A percentile compares a stretch with the other conserved stretches of the same genome.
Conservation (phyloP, 1,140 invertebrate species). For the Drosophila miranda region DNA sequence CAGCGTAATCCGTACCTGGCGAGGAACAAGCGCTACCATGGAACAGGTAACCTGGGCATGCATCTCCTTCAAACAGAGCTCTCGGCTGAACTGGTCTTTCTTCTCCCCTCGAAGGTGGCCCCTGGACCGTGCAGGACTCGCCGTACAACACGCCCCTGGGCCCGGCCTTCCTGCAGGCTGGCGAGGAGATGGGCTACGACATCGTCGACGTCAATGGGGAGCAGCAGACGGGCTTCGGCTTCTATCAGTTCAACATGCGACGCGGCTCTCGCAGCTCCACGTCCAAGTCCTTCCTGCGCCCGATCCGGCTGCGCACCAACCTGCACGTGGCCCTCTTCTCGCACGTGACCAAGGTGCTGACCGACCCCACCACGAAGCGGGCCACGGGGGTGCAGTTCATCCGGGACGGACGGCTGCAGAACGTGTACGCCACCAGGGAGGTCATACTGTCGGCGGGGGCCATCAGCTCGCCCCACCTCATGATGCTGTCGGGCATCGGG, state of each 20-base stretch:
- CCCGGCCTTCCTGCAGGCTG: constrained; percentile 92
- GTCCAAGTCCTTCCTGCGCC: constrained; percentile 91
- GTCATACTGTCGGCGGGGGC: constrained; percentile 91
- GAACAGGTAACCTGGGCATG: constrained; percentile 83
- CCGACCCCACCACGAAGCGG: constrained; percentile 87
- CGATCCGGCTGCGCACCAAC: constrained; percentile 88
- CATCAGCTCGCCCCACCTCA: constrained; percentile 89
- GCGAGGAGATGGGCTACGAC: constrained; percentile 94
- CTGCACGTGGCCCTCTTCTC: constrained; percentile 89
- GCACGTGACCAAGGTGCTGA: constrained; percentile 90
- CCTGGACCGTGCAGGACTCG: constrained; percentile 90
- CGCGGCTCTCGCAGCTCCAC: constrained; percentile 89
- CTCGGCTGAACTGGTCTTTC: background rate
- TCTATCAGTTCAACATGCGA: constrained; percentile 92
- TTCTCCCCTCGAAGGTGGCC: constrained; percentile 85
- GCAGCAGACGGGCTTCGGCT: constrained; percentile 91
- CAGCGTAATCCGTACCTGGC: constrained; percentile 92
- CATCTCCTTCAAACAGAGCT: background rate
- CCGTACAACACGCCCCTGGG: constrained; percentile 92
- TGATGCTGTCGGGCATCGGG: constrained; percentile 94
- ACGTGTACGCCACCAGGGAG: constrained; percentile 88
- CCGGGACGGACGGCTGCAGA: constrained; percentile 85
- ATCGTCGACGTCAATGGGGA: constrained; percentile 90
- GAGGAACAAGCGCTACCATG: constrained; percentile 87
- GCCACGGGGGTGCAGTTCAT: constrained; percentile 91